These are phyloP conservation scores for Mimachlamys varia DNA, from an alignment of 2,888 invertebrate genomes.

Conservation along the genomic window DNA sequence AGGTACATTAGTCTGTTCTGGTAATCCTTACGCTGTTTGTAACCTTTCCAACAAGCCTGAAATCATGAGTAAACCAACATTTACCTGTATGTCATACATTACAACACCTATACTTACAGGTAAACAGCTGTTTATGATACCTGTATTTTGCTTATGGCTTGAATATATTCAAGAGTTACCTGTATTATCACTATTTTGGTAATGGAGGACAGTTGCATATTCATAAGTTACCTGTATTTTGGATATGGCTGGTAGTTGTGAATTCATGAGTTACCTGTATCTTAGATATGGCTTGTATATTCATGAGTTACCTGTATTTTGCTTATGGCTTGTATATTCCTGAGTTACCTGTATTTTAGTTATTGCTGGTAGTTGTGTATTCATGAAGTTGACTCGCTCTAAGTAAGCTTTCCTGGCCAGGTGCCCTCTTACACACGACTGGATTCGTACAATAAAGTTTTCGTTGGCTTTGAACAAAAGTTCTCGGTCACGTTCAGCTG, in stretches of 20 bases:
- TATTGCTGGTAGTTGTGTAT: slow-evolving; percentile 75
- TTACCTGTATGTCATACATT: background rate
- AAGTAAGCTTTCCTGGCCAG: slow-evolving; percentile 83
- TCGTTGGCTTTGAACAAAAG: slow-evolving; percentile 78
- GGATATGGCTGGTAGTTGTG: slow-evolving; percentile 57
- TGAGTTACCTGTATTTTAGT: slow-evolving; percentile 79
- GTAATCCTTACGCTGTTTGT: slow-evolving; percentile 80
- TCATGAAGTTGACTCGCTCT: slow-evolving; percentile 69
- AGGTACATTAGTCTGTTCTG: slow-evolving; percentile 69
- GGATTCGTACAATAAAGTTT: slow-evolving; percentile 83
- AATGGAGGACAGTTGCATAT: too few species aligned
- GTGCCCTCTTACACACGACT: slow-evolving; percentile 86
- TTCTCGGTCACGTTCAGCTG: slow-evolving; percentile 76
- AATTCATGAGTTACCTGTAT: too few species aligned
- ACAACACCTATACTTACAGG: background rate
- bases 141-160: too few species aligned
- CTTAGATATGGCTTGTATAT: too few species aligned
- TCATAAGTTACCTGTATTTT: slow-evolving; percentile 63
- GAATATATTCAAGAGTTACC: too few species aligned
- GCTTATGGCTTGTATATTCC: too few species aligned
- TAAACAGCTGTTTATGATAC: too few species aligned
- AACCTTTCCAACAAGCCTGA: slow-evolving; percentile 87
- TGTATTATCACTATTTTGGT: too few species aligned
- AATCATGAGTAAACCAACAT: slow-evolving; percentile 73
- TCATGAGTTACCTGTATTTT: too few species aligned